Evolutionary conservation across 2,113 vertebrate genomes (phyloP).

Genomic region (Sorex araneus): DNA sequence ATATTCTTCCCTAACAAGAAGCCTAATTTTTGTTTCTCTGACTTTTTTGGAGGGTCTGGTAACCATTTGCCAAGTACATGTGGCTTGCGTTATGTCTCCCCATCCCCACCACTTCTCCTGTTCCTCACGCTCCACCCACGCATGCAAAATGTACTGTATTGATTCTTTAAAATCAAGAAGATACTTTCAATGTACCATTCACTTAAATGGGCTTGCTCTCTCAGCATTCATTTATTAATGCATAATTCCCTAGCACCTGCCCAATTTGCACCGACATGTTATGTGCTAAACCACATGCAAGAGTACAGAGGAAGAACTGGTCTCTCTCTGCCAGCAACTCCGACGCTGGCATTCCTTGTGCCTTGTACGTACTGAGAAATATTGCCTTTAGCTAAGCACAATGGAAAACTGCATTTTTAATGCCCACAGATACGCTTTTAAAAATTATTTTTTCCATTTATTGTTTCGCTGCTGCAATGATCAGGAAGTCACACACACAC

Average conservation of each 20-base stretch:
- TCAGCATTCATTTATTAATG: conserved; percentile 87
- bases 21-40: conserved; percentile 60
- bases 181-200: conserved; percentile 87
- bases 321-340: conserved; percentile 85
- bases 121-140: neutral
- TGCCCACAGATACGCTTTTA: conserved; percentile 31
- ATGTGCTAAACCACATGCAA: conserved; percentile 83
- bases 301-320: conserved; percentile 85
- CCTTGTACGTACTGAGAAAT: conserved; percentile 89
- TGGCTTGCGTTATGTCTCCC: conserved; percentile 79
- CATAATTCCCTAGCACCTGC: conserved; percentile 85
- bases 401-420: conserved; percentile 90
- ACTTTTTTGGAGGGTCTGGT: neutral
- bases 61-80: conserved; percentile 74
- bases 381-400: conserved; percentile 87
- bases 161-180: conserved; percentile 90
- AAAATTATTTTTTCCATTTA: no score
- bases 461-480: no score
- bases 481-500: no score
- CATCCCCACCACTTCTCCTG: conserved; percentile 33
- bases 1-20: conserved; percentile 59
- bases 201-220: conserved; percentile 88
- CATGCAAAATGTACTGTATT: conserved; percentile 83
- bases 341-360: conserved; percentile 87
- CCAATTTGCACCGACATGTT: conserved; percentile 88